These are phyloP conservation scores for Ichneumon xanthorius DNA, from an alignment of 2,888 invertebrate species.

Conservation along the genomic window DNA sequence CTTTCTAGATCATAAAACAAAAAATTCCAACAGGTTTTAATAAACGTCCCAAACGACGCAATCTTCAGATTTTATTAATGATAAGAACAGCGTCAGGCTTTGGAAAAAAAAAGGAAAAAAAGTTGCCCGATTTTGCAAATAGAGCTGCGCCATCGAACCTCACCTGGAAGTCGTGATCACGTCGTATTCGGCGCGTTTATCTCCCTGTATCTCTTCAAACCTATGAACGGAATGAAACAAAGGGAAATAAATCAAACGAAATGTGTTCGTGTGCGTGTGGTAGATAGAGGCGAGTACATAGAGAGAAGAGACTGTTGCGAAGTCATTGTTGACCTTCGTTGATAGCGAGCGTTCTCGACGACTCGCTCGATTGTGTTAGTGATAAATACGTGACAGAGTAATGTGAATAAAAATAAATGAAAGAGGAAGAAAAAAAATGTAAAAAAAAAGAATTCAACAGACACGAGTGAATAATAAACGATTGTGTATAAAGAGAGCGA, in stretches of 20 bases:
- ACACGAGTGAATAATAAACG: slow-evolving; percentile 47
- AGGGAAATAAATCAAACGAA: slow-evolving; percentile 70
- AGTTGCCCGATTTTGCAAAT: slow-evolving; percentile 50
- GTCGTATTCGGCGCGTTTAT: slow-evolving; percentile 84
- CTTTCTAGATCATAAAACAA: neutral
- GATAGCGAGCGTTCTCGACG: slow-evolving; percentile 31
- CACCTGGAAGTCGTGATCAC: slow-evolving; percentile 84
- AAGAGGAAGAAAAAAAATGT: slow-evolving; percentile 53
- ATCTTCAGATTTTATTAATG: slow-evolving; percentile 3
- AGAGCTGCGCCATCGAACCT: slow-evolving; percentile 74
- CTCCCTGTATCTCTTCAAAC: slow-evolving; percentile 82
- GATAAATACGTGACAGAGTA: slow-evolving; percentile 68
- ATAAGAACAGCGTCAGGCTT: slow-evolving; percentile 4
- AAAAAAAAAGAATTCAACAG: slow-evolving; percentile 36
- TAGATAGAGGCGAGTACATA: slow-evolving; percentile 13
- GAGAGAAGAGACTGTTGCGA: slow-evolving; percentile 8
- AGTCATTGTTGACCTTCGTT: slow-evolving; percentile 18
- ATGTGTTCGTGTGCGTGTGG: slow-evolving; percentile 30
- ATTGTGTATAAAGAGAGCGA: slow-evolving; percentile 55
- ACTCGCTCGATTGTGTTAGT: slow-evolving; percentile 41
- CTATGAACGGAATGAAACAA: slow-evolving; percentile 83
- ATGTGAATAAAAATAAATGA: slow-evolving; percentile 69
- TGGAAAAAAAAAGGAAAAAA: slow-evolving; percentile 57
- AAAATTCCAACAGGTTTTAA: slow-evolving; percentile 10
- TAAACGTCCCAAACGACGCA: neutral